These are phyloP conservation scores for Perodicticus potto DNA, from an alignment of 2,797 vertebrate genomes.

Conservation along the genomic window DNA sequence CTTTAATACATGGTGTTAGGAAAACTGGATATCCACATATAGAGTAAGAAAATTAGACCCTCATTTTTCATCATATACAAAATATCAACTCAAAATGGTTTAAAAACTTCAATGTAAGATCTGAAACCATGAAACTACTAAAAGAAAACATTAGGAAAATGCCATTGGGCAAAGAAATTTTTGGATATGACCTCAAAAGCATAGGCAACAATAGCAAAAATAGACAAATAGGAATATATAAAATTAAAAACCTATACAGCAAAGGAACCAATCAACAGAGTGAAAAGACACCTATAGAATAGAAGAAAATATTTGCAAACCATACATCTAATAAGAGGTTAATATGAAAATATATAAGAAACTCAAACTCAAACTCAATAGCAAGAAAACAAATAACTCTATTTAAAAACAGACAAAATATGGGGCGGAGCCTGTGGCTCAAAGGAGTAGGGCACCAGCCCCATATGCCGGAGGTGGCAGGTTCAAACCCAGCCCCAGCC, in stretches of 20 bases:
- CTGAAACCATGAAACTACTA: not conserved
- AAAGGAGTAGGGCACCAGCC: too few relatives aligned
- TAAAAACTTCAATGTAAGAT: not conserved
- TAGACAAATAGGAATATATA: not conserved
- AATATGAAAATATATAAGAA: not conserved
- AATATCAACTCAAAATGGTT: not conserved
- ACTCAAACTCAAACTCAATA: not conserved
- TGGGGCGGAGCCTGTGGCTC: too few relatives aligned
- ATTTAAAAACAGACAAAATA: not conserved
- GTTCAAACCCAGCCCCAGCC: too few relatives aligned
- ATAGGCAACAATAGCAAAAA: not conserved
- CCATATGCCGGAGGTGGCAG: too few relatives aligned
- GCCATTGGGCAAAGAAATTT: not conserved
- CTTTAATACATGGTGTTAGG: not conserved
- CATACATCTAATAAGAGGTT: not conserved
- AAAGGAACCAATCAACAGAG: not conserved
- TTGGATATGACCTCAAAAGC: not conserved
- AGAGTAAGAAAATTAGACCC: not conserved
- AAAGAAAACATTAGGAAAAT: not conserved
- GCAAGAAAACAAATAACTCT: not conserved
- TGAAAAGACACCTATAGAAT: not conserved
- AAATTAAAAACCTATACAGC: not conserved
- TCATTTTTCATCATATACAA: not conserved
- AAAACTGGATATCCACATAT: not conserved
- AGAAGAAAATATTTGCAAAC: not conserved